phyloP scores from a whole-genome alignment of 1,140 invertebrate species.

The Drosophila equinoxialis region DNA sequence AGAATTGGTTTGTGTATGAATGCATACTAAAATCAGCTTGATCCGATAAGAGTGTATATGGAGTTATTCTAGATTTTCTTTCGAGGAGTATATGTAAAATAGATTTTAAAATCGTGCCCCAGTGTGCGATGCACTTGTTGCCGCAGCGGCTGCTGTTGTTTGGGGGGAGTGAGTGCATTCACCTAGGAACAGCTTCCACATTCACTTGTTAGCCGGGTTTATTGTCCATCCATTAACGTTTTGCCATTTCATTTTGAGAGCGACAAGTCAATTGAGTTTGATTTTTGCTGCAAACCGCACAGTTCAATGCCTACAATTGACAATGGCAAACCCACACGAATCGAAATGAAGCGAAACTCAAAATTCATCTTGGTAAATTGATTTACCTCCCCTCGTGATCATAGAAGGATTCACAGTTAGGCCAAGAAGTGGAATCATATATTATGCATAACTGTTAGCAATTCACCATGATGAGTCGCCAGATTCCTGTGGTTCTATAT shows the following conservation, averaged over 20 bases:
- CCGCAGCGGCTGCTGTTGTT: too few species aligned
- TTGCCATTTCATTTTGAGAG: constrained; percentile 16
- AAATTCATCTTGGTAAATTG: constrained; percentile 42
- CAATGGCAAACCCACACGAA: constrained; percentile 30
- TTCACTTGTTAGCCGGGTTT: constrained; percentile 49
- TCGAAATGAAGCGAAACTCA: constrained; percentile 7
- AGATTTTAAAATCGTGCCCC: too few species aligned
- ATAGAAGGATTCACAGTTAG: not conserved
- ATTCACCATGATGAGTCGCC: constrained; percentile 44
- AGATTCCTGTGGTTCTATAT: not conserved
- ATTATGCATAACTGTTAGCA: constrained; percentile 25
- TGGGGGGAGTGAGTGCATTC: constrained; percentile 5
- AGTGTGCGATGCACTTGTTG: too few species aligned
- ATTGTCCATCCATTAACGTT: constrained; percentile 41
- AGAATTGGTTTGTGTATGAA: too few species aligned
- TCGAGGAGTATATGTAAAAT: too few species aligned
- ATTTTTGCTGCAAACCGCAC: constrained; percentile 17
- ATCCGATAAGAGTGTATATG: too few species aligned
- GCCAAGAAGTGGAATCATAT: not conserved
- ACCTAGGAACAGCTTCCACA: constrained; percentile 10
- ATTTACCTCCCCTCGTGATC: constrained; percentile 22
- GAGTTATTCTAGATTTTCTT: too few species aligned
- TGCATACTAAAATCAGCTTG: too few species aligned
- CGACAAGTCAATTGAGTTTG: constrained; percentile 34
- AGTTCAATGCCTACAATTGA: constrained; percentile 20